Evolutionary conservation across 2,797 vertebrate species (phyloP).

Genomic region (Diplodus puntazzo): DNA sequence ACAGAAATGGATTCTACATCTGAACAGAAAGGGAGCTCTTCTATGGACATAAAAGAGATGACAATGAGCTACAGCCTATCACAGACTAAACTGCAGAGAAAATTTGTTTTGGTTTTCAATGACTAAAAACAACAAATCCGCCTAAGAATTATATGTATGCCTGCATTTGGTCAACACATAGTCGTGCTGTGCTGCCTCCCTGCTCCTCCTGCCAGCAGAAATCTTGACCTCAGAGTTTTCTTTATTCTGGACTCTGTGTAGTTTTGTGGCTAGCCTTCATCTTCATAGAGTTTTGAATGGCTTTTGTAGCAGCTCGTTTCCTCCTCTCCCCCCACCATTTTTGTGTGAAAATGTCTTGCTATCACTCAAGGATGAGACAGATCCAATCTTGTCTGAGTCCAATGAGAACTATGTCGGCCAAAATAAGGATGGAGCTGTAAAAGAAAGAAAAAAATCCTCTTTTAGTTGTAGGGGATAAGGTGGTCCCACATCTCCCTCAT

Average conservation of each 20-base stretch:
- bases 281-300: slow-evolving; percentile 31
- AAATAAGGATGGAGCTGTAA: slow-evolving; percentile 5
- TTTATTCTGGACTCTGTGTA: slow-evolving; percentile 39
- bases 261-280: slow-evolving; percentile 35
- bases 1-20: slow-evolving; percentile 3
- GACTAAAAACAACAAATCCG: slow-evolving; percentile 40
- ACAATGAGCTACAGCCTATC: slow-evolving; percentile 1
- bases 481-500: neutral
- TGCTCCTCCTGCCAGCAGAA: slow-evolving; percentile 50
- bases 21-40: neutral
- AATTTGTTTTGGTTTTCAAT: slow-evolving; percentile 44
- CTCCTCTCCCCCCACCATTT: neutral
- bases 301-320: slow-evolving; percentile 50
- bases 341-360: slow-evolving; percentile 33
- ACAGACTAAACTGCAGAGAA: slow-evolving; percentile 10
- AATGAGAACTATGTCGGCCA: slow-evolving; percentile 20
- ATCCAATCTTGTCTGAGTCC: slow-evolving; percentile 26
- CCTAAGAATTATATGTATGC: slow-evolving; percentile 32
- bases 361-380: slow-evolving; percentile 25
- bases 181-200: slow-evolving; percentile 20
- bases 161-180: slow-evolving; percentile 30
- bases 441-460: neutral
- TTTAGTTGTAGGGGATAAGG: slow-evolving; percentile 2
- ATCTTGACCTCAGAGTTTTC: slow-evolving; percentile 50
- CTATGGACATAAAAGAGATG: slow-evolving; percentile 3